Conservation (phyloP, 2,797 vertebrate species). For the Choloepus didactylus region DNA sequence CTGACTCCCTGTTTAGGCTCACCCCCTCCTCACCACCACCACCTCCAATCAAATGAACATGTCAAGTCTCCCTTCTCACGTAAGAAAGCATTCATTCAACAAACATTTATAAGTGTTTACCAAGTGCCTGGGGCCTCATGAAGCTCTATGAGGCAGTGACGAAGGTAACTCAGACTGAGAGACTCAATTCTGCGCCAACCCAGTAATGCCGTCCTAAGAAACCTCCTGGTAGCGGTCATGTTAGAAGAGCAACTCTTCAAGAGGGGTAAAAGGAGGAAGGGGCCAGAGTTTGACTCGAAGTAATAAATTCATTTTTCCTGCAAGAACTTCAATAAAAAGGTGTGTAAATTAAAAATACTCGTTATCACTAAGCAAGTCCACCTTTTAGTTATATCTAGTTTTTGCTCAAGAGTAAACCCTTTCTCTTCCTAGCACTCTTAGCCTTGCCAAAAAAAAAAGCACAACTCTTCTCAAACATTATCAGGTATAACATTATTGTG, state of each 20-base stretch:
- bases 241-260: constrained; percentile 27
- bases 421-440: constrained; percentile 27
- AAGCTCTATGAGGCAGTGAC: background rate
- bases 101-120: background rate
- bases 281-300: constrained; percentile 30
- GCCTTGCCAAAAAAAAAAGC: background rate
- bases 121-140: background rate
- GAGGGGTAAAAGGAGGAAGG: background rate
- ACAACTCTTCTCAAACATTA: constrained; percentile 11
- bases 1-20: background rate
- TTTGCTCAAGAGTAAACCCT: constrained; percentile 20
- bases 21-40: background rate
- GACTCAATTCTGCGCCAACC: background rate
- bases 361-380: background rate
- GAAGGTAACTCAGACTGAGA: background rate
- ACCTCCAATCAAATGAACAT: background rate
- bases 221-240: background rate
- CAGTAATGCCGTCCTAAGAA: background rate
- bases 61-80: background rate
- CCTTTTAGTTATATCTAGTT: background rate
- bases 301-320: constrained; percentile 19
- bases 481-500: background rate
- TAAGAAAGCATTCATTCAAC: background rate
- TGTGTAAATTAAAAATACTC: background rate
- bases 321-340: constrained; percentile 18